These are phyloP conservation scores for Gibbula magus DNA, from an alignment of 2,888 invertebrate species.

Conservation along the genomic window DNA sequence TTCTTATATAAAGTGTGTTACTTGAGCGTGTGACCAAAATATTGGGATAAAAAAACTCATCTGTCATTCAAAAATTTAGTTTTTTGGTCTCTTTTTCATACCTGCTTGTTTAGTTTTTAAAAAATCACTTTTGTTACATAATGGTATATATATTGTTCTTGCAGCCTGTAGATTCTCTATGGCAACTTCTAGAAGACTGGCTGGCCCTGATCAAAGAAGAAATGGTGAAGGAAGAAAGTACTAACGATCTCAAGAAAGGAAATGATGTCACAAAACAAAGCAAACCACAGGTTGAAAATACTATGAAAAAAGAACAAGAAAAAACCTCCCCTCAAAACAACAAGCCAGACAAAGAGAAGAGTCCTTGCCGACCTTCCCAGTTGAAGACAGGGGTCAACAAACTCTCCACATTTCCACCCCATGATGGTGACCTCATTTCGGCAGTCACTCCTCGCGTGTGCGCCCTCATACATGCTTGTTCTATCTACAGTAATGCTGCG, in stretches of 20 bases:
- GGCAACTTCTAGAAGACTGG: slow-evolving; percentile 71
- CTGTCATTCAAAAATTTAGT: too few species aligned
- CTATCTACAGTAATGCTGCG: slow-evolving; percentile 61
- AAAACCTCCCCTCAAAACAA: not conserved
- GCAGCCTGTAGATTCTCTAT: slow-evolving; percentile 66
- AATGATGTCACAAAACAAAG: not conserved
- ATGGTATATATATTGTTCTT: slow-evolving; percentile 16
- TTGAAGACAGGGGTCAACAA: not conserved
- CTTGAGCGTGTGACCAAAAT: too few species aligned
- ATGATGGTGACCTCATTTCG: slow-evolving; percentile 57
- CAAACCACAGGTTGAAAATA: not conserved
- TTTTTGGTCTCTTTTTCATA: too few species aligned
- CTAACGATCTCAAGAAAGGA: not conserved
- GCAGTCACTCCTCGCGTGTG: slow-evolving; percentile 67
- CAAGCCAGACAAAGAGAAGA: not conserved
- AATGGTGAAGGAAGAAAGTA: slow-evolving; percentile 43
- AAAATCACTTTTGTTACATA: too few species aligned
- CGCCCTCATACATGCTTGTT: slow-evolving; percentile 70
- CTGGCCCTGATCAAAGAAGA: slow-evolving; percentile 62
- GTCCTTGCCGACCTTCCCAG: not conserved
- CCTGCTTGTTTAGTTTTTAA: too few species aligned
- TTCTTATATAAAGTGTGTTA: too few species aligned
- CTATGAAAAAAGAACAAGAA: not conserved
- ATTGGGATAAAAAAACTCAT: too few species aligned
- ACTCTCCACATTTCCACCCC: not conserved